Percentiles rank a stretch among this genome's conserved stretches.
phyloP scores from a whole-genome alignment of 2,797 vertebrate genomes.

The Selene dorsalis region DNA sequence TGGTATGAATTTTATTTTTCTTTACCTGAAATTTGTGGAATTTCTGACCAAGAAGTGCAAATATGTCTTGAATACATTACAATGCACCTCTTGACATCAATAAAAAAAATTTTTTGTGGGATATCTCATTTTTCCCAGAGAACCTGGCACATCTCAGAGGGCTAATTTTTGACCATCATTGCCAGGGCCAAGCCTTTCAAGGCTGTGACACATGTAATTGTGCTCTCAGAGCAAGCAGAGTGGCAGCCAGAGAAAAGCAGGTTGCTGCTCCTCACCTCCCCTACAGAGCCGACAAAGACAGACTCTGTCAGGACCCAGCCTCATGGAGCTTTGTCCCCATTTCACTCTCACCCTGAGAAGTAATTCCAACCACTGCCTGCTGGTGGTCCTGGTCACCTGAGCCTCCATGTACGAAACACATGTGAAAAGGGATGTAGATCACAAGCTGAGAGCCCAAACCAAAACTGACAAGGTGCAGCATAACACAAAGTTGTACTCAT shows the following conservation, averaged over 20 bases:
- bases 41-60: conserved; percentile 5
- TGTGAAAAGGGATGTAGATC: conserved; percentile 32
- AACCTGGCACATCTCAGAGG: conserved; percentile 28
- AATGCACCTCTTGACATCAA: conserved; percentile 15
- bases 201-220: conserved; percentile 63
- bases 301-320: conserved; percentile 66
- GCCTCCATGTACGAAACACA: conserved; percentile 42
- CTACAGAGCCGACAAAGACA: conserved; percentile 63
- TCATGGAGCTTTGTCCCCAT: conserved; percentile 69
- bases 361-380: conserved; percentile 80
- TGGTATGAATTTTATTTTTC: background rate
- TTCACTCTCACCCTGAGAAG: conserved; percentile 67
- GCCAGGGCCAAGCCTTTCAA: conserved; percentile 36
- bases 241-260: conserved; percentile 71
- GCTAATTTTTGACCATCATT: conserved; percentile 65
- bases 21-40: conserved; percentile 6
- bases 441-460: conserved; percentile 30
- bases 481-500: background rate
- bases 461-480: conserved; percentile 18
- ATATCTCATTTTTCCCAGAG: conserved; percentile 34
- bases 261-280: conserved; percentile 60
- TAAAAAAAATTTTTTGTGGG: conserved; percentile 12
- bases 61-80: background rate
- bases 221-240: conserved; percentile 63
- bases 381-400: conserved; percentile 78